These are phyloP conservation scores for Rhingia rostrata DNA, from an alignment of 2,888 invertebrate species.

Conservation along the genomic window DNA sequence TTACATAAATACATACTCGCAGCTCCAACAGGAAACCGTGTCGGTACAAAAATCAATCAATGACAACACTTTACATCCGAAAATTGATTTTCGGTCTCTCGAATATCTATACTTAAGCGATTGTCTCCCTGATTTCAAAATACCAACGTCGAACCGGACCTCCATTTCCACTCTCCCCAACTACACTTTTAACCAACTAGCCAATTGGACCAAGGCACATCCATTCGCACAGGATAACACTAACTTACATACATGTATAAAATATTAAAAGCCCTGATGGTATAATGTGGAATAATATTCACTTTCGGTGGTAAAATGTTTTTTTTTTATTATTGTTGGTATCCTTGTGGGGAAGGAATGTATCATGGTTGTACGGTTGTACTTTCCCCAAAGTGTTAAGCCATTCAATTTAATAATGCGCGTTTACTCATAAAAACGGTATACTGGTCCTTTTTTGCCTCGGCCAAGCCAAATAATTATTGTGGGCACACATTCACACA, in stretches of 20 bases:
- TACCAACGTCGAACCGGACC: not conserved
- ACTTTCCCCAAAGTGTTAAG: slow-evolving; percentile 39
- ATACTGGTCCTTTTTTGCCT: slow-evolving; percentile 29
- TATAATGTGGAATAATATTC: slow-evolving; percentile 45
- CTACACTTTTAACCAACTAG: not conserved
- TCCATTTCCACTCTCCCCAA: not conserved
- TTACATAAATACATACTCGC: not conserved
- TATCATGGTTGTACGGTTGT: slow-evolving; percentile 1
- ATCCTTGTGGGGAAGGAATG: not conserved
- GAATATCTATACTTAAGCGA: slow-evolving; percentile 19
- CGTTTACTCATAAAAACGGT: slow-evolving; percentile 61
- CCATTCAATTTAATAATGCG: slow-evolving; percentile 63
- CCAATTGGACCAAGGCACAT: slow-evolving; percentile 3
- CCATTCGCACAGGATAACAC: slow-evolving; percentile 13
- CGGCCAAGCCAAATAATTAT: slow-evolving; percentile 28
- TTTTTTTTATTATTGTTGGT: not conserved
- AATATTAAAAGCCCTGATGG: slow-evolving; percentile 52
- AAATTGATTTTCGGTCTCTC: slow-evolving; percentile 37
- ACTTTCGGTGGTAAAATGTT: slow-evolving; percentile 28
- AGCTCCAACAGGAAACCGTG: not conserved
- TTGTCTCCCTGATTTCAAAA: slow-evolving; percentile 25
- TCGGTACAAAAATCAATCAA: slow-evolving; percentile 37
- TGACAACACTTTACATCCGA: slow-evolving; percentile 24
- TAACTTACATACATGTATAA: not conserved
- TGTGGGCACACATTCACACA: slow-evolving; percentile 10